Conservation (phyloP, 2,113 vertebrate species). For the Romanogobio albipinnatus region DNA sequence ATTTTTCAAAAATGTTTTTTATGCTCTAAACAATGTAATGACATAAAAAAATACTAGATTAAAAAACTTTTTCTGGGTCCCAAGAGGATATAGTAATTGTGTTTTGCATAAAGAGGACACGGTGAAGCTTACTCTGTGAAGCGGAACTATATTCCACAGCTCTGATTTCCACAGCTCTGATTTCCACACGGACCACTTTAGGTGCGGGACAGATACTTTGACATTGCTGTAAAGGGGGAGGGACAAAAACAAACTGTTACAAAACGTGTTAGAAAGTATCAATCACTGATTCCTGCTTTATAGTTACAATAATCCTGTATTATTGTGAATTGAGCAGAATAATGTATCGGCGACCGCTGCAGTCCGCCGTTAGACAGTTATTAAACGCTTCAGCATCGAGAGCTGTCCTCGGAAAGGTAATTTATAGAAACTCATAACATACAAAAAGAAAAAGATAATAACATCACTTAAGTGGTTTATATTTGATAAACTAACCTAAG, state of each 20-base stretch:
- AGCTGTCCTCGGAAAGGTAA: slow-evolving; percentile 69
- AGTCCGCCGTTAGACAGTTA: slow-evolving; percentile 62
- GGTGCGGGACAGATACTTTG: slow-evolving; percentile 67
- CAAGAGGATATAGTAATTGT: background rate
- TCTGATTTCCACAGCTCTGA: background rate
- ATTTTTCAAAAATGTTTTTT: too few species aligned
- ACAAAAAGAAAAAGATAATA: background rate
- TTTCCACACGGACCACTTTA: slow-evolving; percentile 57
- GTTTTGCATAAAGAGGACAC: background rate
- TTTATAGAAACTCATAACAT: background rate
- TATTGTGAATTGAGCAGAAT: slow-evolving; percentile 52
- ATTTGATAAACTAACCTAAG: too few species aligned
- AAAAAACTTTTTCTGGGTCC: too few species aligned
- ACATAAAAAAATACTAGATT: too few species aligned
- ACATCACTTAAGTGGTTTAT: background rate
- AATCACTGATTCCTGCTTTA: slow-evolving; percentile 49
- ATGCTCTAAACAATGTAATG: too few species aligned
- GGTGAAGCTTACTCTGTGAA: background rate
- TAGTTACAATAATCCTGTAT: background rate
- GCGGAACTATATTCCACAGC: background rate
- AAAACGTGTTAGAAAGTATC: slow-evolving; percentile 50
- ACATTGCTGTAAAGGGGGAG: slow-evolving; percentile 70
- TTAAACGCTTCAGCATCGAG: slow-evolving; percentile 53
- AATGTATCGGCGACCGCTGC: slow-evolving; percentile 77
- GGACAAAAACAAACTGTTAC: slow-evolving; percentile 54